Evolutionary conservation across 2,888 invertebrate genomes (phyloP).

Genomic region (Drosophila atripex): DNA sequence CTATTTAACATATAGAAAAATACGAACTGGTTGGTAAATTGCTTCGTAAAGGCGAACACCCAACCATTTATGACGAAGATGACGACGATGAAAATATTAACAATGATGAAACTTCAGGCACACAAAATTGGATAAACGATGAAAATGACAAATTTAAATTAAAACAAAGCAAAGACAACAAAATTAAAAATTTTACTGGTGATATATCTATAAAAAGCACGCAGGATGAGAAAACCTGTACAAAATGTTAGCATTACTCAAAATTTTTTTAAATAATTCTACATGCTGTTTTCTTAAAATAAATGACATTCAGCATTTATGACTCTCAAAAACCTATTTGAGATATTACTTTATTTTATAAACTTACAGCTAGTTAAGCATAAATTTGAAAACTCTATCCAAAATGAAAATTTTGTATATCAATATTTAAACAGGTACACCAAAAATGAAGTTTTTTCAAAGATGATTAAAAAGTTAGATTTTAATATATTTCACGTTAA

Average conservation of each 20-base stretch:
- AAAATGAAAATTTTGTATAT: not conserved
- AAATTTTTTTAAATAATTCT: constrained; percentile 1
- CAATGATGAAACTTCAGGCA: constrained; percentile 15
- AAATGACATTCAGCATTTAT: constrained; percentile 25
- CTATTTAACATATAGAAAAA: constrained; percentile 85
- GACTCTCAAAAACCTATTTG: constrained; percentile 1
- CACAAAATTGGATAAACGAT: not conserved
- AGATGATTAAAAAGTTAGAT: constrained; percentile 10
- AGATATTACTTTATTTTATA: not conserved
- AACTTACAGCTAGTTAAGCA: not conserved
- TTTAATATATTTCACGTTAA: not conserved
- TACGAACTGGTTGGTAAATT: constrained; percentile 96
- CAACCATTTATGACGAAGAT: constrained; percentile 90
- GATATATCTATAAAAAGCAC: constrained; percentile 16
- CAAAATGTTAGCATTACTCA: constrained; percentile 28
- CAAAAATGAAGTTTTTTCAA: constrained; percentile 1
- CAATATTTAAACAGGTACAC: not conserved
- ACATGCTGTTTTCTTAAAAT: constrained; percentile 14
- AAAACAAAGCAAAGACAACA: constrained; percentile 4
- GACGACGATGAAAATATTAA: constrained; percentile 38
- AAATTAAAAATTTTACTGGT: not conserved
- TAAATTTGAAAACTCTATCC: constrained; percentile 2
- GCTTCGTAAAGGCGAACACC: constrained; percentile 95
- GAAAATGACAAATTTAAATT: constrained; percentile 4
- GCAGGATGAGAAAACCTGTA: constrained; percentile 11